Conservation (phyloP, 2,888 invertebrate genomes). For the Willowsia nigromaculata region DNA sequence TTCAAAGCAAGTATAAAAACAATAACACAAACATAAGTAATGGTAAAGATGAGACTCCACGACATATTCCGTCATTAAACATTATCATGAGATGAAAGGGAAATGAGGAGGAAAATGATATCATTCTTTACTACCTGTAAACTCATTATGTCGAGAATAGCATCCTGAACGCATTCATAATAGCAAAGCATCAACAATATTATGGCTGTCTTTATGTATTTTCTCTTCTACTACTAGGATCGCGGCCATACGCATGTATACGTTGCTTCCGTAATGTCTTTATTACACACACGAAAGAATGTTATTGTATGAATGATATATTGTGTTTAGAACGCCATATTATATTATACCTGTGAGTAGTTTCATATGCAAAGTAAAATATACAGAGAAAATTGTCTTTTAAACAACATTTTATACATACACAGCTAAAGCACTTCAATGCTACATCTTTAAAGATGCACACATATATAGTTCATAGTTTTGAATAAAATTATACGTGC, state of each 20-base stretch:
- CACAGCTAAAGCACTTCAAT: too few species aligned
- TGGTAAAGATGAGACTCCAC: not conserved
- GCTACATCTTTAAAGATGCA: too few species aligned
- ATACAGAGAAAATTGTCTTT: too few species aligned
- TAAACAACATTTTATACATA: too few species aligned
- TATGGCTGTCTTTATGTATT: not conserved
- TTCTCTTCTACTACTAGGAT: not conserved
- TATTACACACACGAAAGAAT: not conserved
- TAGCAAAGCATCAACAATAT: not conserved
- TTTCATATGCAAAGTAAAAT: too few species aligned
- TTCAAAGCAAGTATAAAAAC: not conserved
- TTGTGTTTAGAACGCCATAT: not conserved
- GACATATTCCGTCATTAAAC: conserved; percentile 20
- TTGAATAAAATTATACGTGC: too few species aligned
- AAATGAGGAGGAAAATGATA: conserved; percentile 49
- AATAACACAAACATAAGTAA: not conserved
- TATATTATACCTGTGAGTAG: too few species aligned
- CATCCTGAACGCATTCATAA: not conserved
- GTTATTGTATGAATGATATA: not conserved
- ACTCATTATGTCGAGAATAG: conserved; percentile 26
- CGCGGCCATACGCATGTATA: not conserved
- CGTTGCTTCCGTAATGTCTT: not conserved
- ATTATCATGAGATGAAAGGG: conserved; percentile 38
- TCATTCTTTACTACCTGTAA: conserved; percentile 52
- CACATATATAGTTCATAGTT: too few species aligned